phyloP scores from a whole-genome alignment of 1,140 invertebrate species.

The Nylanderia fulva region DNA sequence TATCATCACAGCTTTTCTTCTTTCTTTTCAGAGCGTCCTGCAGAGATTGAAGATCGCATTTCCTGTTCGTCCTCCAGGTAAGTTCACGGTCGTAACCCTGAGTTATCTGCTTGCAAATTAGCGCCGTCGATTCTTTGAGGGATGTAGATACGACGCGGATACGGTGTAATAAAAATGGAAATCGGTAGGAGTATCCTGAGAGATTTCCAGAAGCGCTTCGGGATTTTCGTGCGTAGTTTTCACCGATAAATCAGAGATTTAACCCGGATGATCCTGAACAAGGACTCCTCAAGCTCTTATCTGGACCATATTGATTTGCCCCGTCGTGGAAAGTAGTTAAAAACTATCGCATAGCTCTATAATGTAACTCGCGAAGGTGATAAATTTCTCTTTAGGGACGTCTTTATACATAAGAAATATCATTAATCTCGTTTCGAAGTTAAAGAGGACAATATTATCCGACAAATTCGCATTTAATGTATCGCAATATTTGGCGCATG shows the following conservation, averaged over 20 bases:
- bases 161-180: slow-evolving; percentile 71
- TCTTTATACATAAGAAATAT: neutral
- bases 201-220: slow-evolving; percentile 23
- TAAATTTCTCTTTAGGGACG: slow-evolving; percentile 41
- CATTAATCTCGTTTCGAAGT: neutral
- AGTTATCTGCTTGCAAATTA: slow-evolving; percentile 72
- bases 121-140: slow-evolving; percentile 48
- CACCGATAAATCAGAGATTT: slow-evolving; percentile 66
- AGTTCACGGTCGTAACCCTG: slow-evolving; percentile 51
- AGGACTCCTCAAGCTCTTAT: slow-evolving; percentile 41
- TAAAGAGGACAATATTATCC: neutral
- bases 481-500: neutral
- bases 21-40: neutral
- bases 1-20: neutral
- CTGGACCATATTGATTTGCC: slow-evolving; percentile 58
- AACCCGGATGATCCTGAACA: slow-evolving; percentile 66
- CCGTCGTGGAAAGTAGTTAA: slow-evolving; percentile 26
- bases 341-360: slow-evolving; percentile 42
- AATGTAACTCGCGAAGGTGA: slow-evolving; percentile 25
- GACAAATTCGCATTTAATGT: slow-evolving; percentile 16
- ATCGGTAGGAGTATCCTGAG: slow-evolving; percentile 45
- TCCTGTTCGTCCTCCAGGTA: neutral
- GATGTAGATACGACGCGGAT: slow-evolving; percentile 43
- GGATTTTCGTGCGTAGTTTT: slow-evolving; percentile 48
- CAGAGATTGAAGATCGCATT: neutral